phyloP scores from a whole-genome alignment of 2,113 vertebrate genomes.

The Heterochromis multidens region DNA sequence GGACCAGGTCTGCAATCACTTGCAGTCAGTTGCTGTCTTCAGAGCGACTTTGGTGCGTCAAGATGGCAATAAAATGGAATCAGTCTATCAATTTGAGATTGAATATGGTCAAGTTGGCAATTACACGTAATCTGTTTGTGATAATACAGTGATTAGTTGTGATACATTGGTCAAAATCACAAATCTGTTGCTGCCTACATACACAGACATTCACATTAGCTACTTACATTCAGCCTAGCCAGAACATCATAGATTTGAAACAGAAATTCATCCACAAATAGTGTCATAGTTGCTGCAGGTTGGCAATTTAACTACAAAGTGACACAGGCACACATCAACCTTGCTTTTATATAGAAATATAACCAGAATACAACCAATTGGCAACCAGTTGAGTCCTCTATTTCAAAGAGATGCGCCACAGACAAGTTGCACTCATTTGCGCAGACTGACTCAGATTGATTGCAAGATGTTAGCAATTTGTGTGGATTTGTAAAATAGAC shows the following conservation, averaged over 20 bases:
- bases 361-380: not conserved
- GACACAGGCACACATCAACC: not conserved
- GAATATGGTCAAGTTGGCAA: not conserved
- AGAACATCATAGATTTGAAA: not conserved
- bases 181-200: not conserved
- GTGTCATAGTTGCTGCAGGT: not conserved
- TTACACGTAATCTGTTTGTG: not conserved
- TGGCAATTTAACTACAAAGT: not conserved
- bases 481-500: not conserved
- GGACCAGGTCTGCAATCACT: not conserved
- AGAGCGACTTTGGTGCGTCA: not conserved
- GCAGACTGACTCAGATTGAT: not conserved
- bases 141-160: not conserved
- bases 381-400: not conserved
- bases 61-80: not conserved
- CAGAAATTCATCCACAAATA: not conserved
- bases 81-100: not conserved
- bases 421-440: accelerated
- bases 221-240: not conserved
- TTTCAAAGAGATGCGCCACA: not conserved
- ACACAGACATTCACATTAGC: not conserved
- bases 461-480: not conserved
- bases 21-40: not conserved
- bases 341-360: not conserved
- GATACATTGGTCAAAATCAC: not conserved